phyloP scores from a whole-genome alignment of 2,888 invertebrate species.

The Amphipyra tragopoginis region DNA sequence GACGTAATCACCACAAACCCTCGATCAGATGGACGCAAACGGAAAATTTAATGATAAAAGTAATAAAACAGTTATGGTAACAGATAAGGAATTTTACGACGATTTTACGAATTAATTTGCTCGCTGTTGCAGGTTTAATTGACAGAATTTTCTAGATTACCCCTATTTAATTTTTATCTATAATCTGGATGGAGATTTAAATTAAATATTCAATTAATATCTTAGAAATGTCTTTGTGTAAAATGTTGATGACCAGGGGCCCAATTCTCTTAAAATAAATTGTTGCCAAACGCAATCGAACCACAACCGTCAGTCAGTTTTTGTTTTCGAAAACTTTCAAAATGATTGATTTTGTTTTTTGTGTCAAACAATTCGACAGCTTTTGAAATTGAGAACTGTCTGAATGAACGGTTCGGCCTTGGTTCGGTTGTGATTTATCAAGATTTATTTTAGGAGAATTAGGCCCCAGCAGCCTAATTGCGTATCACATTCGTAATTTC shows the following conservation, averaged over 20 bases:
- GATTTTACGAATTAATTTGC: slow-evolving; percentile 60
- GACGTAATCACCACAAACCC: slow-evolving; percentile 37
- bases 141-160: slow-evolving; percentile 44
- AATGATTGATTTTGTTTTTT: too few relatives aligned
- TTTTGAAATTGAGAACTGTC: too few relatives aligned
- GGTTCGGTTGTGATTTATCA: too few relatives aligned
- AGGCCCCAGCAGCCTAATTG: too few relatives aligned
- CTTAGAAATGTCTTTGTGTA: slow-evolving; percentile 1
- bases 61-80: slow-evolving; percentile 58
- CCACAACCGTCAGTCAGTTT: too few relatives aligned
- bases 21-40: slow-evolving; percentile 43
- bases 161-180: slow-evolving; percentile 31
- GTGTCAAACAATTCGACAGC: too few relatives aligned
- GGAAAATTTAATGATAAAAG: slow-evolving; percentile 57
- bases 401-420: too few relatives aligned
- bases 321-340: too few relatives aligned
- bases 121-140: slow-evolving; percentile 51
- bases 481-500: too few relatives aligned
- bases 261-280: too few relatives aligned
- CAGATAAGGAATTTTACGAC: slow-evolving; percentile 57
- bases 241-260: not conserved
- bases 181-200: slow-evolving; percentile 17
- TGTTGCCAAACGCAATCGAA: too few relatives aligned
- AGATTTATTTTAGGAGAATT: too few relatives aligned
- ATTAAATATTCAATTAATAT: slow-evolving; percentile 28